A percentile compares a stretch with the other conserved stretches of the same genome.
Evolutionary conservation across 2,113 vertebrate genomes (phyloP).

Genomic region (Okapia johnstoni): DNA sequence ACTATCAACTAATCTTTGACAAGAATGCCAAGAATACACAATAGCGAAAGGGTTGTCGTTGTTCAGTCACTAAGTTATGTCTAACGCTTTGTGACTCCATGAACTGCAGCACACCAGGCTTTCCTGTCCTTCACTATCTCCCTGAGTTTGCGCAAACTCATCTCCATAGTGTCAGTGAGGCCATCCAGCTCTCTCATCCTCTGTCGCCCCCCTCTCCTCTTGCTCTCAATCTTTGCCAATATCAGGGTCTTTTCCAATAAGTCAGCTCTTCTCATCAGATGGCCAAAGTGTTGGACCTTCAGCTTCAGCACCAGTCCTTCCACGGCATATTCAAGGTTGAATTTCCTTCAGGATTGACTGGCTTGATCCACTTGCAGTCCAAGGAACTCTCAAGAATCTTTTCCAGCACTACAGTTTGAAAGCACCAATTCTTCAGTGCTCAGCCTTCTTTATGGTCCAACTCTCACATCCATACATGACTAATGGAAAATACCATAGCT

Average conservation of each 20-base stretch:
- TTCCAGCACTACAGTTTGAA: background rate
- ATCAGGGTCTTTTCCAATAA: background rate
- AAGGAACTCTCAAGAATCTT: background rate
- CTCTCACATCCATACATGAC: background rate
- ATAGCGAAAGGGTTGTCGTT: background rate
- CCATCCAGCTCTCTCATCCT: background rate
- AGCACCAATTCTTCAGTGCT: background rate
- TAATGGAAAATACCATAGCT: background rate
- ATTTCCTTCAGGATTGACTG: background rate
- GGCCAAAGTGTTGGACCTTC: background rate
- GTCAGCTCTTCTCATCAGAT: background rate
- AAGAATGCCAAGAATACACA: background rate
- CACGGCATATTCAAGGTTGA: background rate
- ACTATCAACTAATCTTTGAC: background rate
- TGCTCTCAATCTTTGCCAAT: background rate
- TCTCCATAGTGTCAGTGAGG: background rate
- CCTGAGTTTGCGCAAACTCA: background rate
- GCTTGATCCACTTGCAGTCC: background rate
- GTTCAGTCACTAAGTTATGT: background rate
- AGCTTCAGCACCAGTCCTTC: background rate
- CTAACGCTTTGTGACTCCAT: background rate
- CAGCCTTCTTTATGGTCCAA: background rate
- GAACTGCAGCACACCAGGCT: background rate
- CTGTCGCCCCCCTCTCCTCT: background rate
- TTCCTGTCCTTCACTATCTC: background rate